Base-by-base conservation (phyloP, 2,888 invertebrate species). In the Chrysodeixis includens region DNA sequence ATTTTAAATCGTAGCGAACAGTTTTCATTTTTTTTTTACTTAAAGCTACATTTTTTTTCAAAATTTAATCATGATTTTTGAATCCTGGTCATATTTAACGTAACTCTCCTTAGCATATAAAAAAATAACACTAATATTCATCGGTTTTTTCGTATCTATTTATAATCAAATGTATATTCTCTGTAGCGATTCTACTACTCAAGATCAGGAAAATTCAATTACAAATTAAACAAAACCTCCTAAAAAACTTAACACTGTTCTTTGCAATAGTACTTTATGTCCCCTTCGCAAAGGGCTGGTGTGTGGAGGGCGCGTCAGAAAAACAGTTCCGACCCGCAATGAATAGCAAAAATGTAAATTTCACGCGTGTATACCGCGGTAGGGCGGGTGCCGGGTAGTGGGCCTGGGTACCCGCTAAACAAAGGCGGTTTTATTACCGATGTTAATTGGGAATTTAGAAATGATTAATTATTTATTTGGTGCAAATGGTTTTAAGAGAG, bases 271-370 rank as follows among this genome's bases (percentile, higher is more conserved):
- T 88, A 85, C 83, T 12, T 14, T 26, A 60, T 26, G 26, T 26
- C 26, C 76, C 83, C 86, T 86, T 78, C 75, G 53, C 61, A 76
- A 86, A 88, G 90, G 91, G 88, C 84, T 76, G 73, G 82, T 76
- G 83, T 81, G 80, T 78, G 74, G 79, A 75, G 86, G 87, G 87
- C 86, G 88, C 87, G 90, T 90, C 90, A 92, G 90, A 90, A 92
- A 92, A 93, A 91, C 92, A 87, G 83, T 86, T 86, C 87, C 84
- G 84, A 84, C 86, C 92, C 92, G 88, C 93, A 93, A 94, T 94
- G 93, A 94, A 94, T 93, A 91, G 93, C 93, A 90, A 92, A 93
- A 94, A 93, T 93, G 91, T 90, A 91, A 90, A 94, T 94, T 94
- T 92, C 93, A 93, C 92, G 93, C 92, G 88, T 87, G 88, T 85